These are phyloP conservation scores for Anticlea derivata DNA, from an alignment of 2,888 invertebrate genomes.

Conservation along the genomic window DNA sequence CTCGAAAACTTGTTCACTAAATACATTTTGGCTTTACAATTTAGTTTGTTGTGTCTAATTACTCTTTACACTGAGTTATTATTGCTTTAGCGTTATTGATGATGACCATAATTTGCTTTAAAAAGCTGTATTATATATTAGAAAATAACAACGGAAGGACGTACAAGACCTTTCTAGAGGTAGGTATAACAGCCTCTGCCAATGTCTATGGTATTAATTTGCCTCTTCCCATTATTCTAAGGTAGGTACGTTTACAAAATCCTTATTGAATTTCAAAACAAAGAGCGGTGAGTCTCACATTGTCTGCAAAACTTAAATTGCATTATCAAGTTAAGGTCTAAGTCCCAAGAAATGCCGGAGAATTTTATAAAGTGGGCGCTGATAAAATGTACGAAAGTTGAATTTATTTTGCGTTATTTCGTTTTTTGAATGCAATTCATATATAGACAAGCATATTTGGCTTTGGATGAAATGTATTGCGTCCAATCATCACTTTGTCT, in stretches of 20 bases:
- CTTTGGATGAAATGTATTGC: background rate
- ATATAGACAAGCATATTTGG: background rate
- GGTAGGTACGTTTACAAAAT: slow-evolving; percentile 15
- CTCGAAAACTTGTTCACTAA: slow-evolving; percentile 44
- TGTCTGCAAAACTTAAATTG: slow-evolving; percentile 36
- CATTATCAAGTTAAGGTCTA: slow-evolving; percentile 30
- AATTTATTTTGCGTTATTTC: slow-evolving; percentile 6
- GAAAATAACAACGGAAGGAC: no score
- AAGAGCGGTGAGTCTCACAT: slow-evolving; percentile 22
- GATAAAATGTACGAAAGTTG: slow-evolving; percentile 15
- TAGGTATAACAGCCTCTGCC: no score
- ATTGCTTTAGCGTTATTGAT: background rate
- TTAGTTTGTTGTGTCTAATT: slow-evolving; percentile 9
- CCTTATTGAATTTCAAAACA: slow-evolving; percentile 27
- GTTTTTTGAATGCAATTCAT: slow-evolving; percentile 9
- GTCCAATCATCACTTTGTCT: no score
- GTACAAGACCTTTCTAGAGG: no score
- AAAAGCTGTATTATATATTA: no score
- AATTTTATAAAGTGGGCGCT: slow-evolving; percentile 21
- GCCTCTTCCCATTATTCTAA: background rate
- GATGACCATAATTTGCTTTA: no score
- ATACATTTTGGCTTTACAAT: slow-evolving; percentile 32
- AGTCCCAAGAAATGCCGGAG: slow-evolving; percentile 23
- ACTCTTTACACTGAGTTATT: background rate
- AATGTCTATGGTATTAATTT: background rate